phyloP scores from a whole-genome alignment of 92 coral and sea anemone genomes.

The Porites lobata region DNA sequence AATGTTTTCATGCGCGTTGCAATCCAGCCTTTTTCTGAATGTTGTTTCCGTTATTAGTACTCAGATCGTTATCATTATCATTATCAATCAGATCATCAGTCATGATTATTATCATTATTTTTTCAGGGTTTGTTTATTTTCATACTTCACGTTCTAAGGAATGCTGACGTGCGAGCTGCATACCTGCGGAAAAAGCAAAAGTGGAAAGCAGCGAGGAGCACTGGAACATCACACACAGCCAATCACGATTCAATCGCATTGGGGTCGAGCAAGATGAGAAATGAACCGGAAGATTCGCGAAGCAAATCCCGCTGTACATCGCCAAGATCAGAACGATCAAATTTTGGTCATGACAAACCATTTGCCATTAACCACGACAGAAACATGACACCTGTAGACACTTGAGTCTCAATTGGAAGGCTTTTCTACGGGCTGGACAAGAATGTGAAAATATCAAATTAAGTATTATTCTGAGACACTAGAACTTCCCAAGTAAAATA shows the following conservation, averaged over 20 bases:
- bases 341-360: background rate
- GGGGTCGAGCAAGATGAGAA: background rate
- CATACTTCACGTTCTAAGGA: constrained; percentile 60
- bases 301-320: no score
- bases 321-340: background rate
- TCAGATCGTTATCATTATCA: no score
- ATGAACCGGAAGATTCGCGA: background rate
- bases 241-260: background rate
- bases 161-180: background rate
- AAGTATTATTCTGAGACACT: no score
- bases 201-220: constrained; percentile 19
- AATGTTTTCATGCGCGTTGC: no score
- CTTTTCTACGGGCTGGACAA: no score
- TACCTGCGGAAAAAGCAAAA: constrained; percentile 30
- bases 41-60: no score
- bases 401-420: background rate
- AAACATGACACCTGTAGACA: background rate
- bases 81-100: no score
- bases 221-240: background rate
- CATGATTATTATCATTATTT: no score
- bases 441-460: no score
- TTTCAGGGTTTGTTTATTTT: constrained; percentile 55
- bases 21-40: no score
- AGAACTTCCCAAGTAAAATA: no score
- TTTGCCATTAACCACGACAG: background rate